Conservation (phyloP, 2,113 vertebrate species). For the Oryzias javanicus region DNA sequence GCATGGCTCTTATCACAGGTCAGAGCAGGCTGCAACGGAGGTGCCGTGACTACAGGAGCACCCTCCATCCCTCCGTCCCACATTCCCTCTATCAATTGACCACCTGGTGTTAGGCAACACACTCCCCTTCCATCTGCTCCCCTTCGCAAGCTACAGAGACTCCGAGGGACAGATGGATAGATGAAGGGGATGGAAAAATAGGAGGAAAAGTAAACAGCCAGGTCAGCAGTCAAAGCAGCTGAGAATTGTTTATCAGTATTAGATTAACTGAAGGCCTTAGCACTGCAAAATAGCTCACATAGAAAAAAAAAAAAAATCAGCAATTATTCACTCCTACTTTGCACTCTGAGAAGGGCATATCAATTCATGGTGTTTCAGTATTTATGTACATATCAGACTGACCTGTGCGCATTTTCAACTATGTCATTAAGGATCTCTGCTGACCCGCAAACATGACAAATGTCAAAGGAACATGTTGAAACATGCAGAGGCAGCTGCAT, state of each 20-base stretch:
- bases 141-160: slow-evolving; percentile 56
- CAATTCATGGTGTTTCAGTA: neutral
- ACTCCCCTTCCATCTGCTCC: slow-evolving; percentile 66
- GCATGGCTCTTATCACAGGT: slow-evolving; percentile 67
- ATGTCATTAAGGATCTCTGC: no score
- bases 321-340: slow-evolving; percentile 41
- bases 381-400: no score
- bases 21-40: slow-evolving; percentile 34
- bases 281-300: neutral
- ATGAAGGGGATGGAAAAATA: slow-evolving; percentile 57
- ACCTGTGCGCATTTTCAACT: no score
- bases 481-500: neutral
- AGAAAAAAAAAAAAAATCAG: slow-evolving; percentile 5
- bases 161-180: slow-evolving; percentile 45
- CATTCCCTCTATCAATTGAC: slow-evolving; percentile 23
- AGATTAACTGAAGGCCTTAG: slow-evolving; percentile 34
- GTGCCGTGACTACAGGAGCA: slow-evolving; percentile 35
- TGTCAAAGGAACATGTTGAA: slow-evolving; percentile 11
- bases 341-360: neutral
- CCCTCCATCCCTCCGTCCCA: slow-evolving; percentile 27
- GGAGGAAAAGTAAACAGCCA: slow-evolving; percentile 69
- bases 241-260: slow-evolving; percentile 52
- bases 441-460: slow-evolving; percentile 15
- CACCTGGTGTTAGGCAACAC: slow-evolving; percentile 49
- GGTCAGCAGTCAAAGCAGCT: slow-evolving; percentile 39